Evolutionary conservation across 2,797 vertebrate species (phyloP), one percentile per base, ranked within the genome.

Genomic region (Acanthiza pusilla): DNA sequence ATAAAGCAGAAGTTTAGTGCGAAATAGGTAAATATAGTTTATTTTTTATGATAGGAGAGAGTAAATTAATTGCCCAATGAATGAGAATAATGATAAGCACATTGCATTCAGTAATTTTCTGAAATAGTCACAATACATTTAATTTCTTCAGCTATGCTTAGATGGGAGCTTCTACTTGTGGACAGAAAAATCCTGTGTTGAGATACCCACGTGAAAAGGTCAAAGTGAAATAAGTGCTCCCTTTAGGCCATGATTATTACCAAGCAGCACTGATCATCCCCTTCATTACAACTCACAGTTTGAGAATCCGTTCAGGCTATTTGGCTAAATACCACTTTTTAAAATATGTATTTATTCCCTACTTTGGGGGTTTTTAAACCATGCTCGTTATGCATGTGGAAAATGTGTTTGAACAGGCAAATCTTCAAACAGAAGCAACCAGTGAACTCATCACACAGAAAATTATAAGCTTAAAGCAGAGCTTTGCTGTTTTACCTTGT

Each of bases 381-480:
- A 10, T 21, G 29, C n/a, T 65, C 19, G 17, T 51, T 92, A 74
- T 78, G 50, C 40, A 11, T 4, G 20, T 22, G 43, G 47, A 90
- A 71, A 86, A 81, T 71, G 47, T 58, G 88, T 85, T 88, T 72
- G 38, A 88, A 72, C 62, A 66, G 72, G 51, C 29, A 81, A 58
- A 19, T 26, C 73, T 75, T 80, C 58, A 93, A 68, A 74, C n/a
- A 78, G 65, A 90, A 84, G n/a, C 38, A 43, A 50, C 1, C 0
- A 73, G 68, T 74, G 70, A 85, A 74, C 34, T 62, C 67, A 51
- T 60, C 66, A 40, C 26, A 47, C 12, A 77, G 80, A 85, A 87
- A 85, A 91, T 47, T 32, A 65, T 3, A 45, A 89, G 84, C 71
- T 92, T 63, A 82, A 87, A 93, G 68, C 43, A 89, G 48, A 89